These are phyloP conservation scores for Agrochola lota DNA, from an alignment of 2,888 invertebrate genomes.

Conservation along the genomic window DNA sequence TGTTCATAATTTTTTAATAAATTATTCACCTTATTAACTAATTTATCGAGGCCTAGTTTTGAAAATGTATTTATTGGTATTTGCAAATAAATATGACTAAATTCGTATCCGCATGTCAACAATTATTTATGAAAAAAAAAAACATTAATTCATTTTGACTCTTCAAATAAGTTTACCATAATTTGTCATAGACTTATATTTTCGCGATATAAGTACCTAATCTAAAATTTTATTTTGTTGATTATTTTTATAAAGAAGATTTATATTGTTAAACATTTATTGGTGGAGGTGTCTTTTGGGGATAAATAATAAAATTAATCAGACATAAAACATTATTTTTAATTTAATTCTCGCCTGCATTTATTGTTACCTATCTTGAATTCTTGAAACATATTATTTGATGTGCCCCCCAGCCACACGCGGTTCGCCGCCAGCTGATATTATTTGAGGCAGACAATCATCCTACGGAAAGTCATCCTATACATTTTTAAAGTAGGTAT, in stretches of 20 bases:
- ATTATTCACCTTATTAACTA: slow-evolving; percentile 67
- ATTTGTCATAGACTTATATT: slow-evolving; percentile 39
- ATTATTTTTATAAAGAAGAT: slow-evolving; percentile 67
- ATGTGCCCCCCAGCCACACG: not conserved
- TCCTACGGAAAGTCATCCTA: too few species aligned
- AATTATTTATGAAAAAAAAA: not conserved
- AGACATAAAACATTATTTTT: slow-evolving; percentile 1
- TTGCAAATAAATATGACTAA: slow-evolving; percentile 26
- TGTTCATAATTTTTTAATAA: slow-evolving; percentile 66
- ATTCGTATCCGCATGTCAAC: slow-evolving; percentile 49
- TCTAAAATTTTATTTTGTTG: slow-evolving; percentile 67
- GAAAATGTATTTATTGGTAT: slow-evolving; percentile 33
- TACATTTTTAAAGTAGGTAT: too few species aligned
- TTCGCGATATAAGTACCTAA: slow-evolving; percentile 44
- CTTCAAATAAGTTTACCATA: slow-evolving; percentile 41
- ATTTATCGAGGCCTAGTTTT: slow-evolving; percentile 3
- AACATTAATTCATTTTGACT: slow-evolving; percentile 29
- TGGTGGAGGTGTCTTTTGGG: slow-evolving; percentile 80
- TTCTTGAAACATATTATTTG: too few species aligned
- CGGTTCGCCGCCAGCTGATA: too few species aligned
- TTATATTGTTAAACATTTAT: slow-evolving; percentile 61
- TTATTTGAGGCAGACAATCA: too few species aligned
- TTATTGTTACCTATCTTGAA: not conserved
- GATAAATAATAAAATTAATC: slow-evolving; percentile 69
- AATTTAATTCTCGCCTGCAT: not conserved